These are phyloP conservation scores for Halichondria panicea DNA, from an alignment of 37 sponge, comb jelly and placozoan genomes.

Conservation along the genomic window DNA sequence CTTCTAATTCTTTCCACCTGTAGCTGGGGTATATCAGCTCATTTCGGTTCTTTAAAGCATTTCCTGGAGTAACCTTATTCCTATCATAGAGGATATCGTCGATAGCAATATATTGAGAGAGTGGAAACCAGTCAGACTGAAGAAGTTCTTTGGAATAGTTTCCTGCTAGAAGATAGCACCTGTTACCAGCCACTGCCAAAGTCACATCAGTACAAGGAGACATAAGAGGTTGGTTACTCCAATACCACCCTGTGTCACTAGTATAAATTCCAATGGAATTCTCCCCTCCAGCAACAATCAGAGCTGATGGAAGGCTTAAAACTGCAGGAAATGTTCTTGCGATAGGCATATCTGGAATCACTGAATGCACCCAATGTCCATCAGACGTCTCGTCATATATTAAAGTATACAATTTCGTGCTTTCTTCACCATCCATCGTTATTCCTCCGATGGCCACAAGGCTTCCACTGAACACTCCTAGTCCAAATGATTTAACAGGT, in stretches of 20 bases:
- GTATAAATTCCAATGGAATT: constrained; percentile 15
- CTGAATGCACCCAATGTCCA: constrained; percentile 1
- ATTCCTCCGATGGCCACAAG: constrained; percentile 27
- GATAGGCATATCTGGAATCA: constrained; percentile 15
- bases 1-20: constrained; percentile 26
- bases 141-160: constrained; percentile 12
- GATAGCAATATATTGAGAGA: constrained; percentile 9
- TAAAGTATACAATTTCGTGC: constrained; percentile 10
- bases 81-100: constrained; percentile 20
- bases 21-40: constrained; percentile 29
- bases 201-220: constrained; percentile 4
- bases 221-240: constrained; percentile 26
- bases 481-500: constrained; percentile 28
- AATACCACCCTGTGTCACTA: constrained; percentile 21
- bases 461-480: constrained; percentile 20
- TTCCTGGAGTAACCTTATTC: constrained; percentile 20
- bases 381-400: background rate
- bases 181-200: constrained; percentile 16
- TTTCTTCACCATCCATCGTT: constrained; percentile 11
- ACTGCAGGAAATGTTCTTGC: constrained; percentile 19
- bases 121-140: constrained; percentile 11
- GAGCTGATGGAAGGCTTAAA: constrained; percentile 28
- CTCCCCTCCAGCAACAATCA: constrained; percentile 28
- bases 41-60: constrained; percentile 21
- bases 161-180: constrained; percentile 7